Evolutionary conservation across 2,113 vertebrate genomes (phyloP).

Genomic region (Zeus faber): DNA sequence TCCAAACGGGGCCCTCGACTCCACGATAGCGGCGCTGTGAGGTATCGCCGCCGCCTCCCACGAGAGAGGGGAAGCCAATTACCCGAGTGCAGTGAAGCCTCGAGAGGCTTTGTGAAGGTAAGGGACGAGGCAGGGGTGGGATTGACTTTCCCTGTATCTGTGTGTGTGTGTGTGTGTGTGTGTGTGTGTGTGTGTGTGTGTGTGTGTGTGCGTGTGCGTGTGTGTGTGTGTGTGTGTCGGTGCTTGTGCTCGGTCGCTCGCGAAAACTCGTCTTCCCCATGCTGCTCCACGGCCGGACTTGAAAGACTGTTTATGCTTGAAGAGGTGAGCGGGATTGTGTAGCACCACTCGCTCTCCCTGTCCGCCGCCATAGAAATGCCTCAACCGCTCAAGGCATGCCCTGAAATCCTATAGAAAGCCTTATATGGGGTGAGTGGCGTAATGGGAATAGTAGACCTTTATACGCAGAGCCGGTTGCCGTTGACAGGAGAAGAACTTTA

Average conservation of each 20-base stretch:
- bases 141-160: not conserved
- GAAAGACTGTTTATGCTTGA: conserved; percentile 61
- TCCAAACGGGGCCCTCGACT: conserved; percentile 17
- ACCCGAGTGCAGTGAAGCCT: conserved; percentile 4
- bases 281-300: conserved; percentile 32
- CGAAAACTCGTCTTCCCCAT: conserved; percentile 33
- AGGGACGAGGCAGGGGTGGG: not conserved
- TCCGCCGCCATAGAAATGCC: conserved; percentile 34
- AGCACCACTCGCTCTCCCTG: conserved; percentile 14
- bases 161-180: conserved; percentile 9
- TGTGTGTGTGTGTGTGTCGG: not conserved
- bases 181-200: conserved; percentile 1
- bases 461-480: too few species aligned
- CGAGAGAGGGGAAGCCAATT: conserved; percentile 6
- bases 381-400: conserved; percentile 3
- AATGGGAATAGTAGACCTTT: too few species aligned
- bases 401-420: too few species aligned
- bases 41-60: conserved; percentile 16
- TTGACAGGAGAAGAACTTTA: too few species aligned
- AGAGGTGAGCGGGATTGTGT: conserved; percentile 55
- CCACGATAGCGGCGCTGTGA: conserved; percentile 8
- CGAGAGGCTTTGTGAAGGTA: not conserved
- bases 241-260: not conserved
- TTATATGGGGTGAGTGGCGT: too few species aligned
- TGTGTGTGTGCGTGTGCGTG: conserved; percentile 3